phyloP scores from a whole-genome alignment of 2,113 vertebrate species.

The Cavia porcellus region DNA sequence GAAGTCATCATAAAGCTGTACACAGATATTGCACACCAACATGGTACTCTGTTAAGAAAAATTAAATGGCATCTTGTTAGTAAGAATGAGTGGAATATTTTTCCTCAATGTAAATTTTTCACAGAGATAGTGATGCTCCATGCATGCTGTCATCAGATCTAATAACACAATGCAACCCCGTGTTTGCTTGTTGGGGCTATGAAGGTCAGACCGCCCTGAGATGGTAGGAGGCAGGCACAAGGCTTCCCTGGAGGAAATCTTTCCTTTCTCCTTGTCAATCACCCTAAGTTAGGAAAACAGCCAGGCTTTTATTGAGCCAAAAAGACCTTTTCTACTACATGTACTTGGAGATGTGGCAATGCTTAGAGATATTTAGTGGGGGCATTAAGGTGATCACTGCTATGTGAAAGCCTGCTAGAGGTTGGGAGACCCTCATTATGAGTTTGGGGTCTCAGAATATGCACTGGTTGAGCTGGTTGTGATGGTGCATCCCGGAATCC shows the following conservation, averaged over 20 bases:
- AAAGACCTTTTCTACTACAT: background rate
- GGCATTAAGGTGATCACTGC: background rate
- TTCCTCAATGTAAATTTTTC: background rate
- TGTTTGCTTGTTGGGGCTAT: background rate
- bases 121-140: background rate
- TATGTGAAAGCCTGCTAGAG: background rate
- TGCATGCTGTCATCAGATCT: background rate
- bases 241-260: background rate
- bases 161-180: background rate
- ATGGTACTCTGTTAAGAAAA: conserved; percentile 15
- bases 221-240: background rate
- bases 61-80: background rate
- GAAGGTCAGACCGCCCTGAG: background rate
- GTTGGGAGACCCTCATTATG: background rate
- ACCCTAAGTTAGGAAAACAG: background rate
- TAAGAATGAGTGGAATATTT: conserved; percentile 4
- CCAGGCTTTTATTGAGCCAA: background rate
- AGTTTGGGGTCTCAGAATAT: background rate
- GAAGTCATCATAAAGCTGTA: background rate
- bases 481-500: background rate
- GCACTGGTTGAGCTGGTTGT: background rate
- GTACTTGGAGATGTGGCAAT: background rate
- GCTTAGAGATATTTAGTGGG: background rate
- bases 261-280: background rate
- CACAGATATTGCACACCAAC: background rate